These are phyloP conservation scores for Bos javanicus DNA, from an alignment of 2,113 vertebrate species.

Conservation along the genomic window DNA sequence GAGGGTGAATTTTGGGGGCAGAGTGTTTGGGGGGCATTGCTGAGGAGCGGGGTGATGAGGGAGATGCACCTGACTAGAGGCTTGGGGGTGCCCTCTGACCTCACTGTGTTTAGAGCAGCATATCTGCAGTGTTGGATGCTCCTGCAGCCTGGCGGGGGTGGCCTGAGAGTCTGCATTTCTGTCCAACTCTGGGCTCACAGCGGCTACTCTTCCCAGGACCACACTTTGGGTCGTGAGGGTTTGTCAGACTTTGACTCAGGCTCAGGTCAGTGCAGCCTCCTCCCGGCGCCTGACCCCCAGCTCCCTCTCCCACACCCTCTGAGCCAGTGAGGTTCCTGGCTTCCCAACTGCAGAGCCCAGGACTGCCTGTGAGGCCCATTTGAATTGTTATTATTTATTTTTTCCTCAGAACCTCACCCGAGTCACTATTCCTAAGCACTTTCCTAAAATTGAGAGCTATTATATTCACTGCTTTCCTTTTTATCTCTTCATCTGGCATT, in stretches of 20 bases:
- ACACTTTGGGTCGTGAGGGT: neutral
- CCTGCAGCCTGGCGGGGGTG: neutral
- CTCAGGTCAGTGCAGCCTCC: too few species aligned
- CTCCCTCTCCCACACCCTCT: neutral
- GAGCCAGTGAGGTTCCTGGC: neutral
- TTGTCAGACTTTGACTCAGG: neutral
- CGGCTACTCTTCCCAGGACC: neutral
- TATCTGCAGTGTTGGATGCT: neutral
- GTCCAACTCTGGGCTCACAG: neutral
- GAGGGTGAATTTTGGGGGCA: neutral
- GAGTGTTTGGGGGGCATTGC: neutral
- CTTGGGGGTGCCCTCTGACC: too few species aligned
- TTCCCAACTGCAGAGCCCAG: neutral
- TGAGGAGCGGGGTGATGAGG: neutral
- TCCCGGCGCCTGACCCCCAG: neutral
- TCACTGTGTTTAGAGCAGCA: neutral
- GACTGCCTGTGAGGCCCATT: neutral
- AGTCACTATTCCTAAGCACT: constrained; percentile 23
- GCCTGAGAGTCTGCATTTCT: neutral
- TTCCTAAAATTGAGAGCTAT: constrained; percentile 40
- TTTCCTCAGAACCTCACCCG: constrained; percentile 19
- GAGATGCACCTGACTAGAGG: neutral
- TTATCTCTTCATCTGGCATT: constrained; percentile 68
- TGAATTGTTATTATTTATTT: constrained; percentile 47
- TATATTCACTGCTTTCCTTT: constrained; percentile 50